A percentile compares a stretch with the other conserved stretches of the same genome.
These are phyloP conservation scores for Ctenodactylus gundi DNA, from an alignment of 2,113 vertebrate species.

Conservation along the genomic window DNA sequence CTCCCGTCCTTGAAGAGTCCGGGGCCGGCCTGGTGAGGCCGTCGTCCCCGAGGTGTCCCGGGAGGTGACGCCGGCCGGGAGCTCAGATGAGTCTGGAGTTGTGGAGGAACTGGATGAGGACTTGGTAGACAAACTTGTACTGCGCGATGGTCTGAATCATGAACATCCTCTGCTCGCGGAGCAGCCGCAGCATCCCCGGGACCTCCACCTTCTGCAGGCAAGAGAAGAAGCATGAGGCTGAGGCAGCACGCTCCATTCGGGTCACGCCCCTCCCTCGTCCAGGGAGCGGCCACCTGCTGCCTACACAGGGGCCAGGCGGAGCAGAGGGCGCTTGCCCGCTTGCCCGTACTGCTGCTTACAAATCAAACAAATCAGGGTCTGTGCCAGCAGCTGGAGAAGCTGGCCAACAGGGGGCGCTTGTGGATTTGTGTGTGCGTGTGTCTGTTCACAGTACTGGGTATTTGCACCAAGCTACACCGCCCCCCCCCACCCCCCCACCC, in stretches of 20 bases:
- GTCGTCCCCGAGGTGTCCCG: background rate
- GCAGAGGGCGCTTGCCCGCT: background rate
- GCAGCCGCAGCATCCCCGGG: slow-evolving; percentile 91
- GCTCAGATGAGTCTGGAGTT: slow-evolving; percentile 94
- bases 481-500: too few relatives aligned
- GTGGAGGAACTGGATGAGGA: slow-evolving; percentile 95
- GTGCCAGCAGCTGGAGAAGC: background rate
- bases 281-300: background rate
- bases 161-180: slow-evolving; percentile 95
- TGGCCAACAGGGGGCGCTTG: too few relatives aligned
- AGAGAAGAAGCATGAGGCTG: background rate
- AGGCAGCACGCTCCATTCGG: background rate
- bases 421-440: too few relatives aligned
- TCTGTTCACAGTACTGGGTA: too few relatives aligned
- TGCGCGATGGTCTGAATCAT: slow-evolving; percentile 97
- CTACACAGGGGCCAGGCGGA: fast-evolving
- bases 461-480: too few relatives aligned
- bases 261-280: fast-evolving
- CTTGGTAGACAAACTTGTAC: slow-evolving; percentile 97
- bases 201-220: slow-evolving; percentile 91
- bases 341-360: background rate
- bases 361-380: too few relatives aligned
- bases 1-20: slow-evolving; percentile 69
- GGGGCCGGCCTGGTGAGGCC: slow-evolving; percentile 44
- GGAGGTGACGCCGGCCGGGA: background rate